These are phyloP conservation scores for Pomatostomus ruficeps DNA, from an alignment of 2,113 vertebrate species.

Conservation along the genomic window DNA sequence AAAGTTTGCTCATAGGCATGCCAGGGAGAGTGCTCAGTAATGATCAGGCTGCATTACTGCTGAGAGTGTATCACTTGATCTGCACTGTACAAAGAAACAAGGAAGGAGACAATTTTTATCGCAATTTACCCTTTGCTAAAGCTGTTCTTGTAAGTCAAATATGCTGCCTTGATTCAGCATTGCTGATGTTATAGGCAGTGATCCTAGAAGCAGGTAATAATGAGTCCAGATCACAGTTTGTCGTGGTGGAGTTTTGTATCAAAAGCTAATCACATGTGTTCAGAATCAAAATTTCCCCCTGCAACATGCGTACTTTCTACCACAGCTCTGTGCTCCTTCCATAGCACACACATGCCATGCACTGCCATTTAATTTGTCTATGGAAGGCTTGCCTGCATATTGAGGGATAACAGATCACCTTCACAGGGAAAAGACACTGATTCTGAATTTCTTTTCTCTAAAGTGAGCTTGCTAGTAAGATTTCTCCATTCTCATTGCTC, in stretches of 20 bases:
- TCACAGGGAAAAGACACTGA: not conserved
- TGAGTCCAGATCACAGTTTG: conserved; percentile 7
- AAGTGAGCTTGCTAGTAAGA: not conserved
- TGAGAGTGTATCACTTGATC: conserved; percentile 55
- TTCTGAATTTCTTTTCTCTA: not conserved
- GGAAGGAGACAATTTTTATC: conserved; percentile 49
- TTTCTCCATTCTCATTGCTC: not conserved
- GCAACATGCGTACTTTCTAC: not conserved
- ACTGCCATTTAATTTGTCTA: not conserved
- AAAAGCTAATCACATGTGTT: not conserved
- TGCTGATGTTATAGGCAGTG: not conserved
- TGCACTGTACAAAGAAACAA: conserved; percentile 38
- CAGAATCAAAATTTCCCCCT: conserved; percentile 11
- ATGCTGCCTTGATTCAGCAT: not conserved
- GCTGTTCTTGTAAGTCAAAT: conserved; percentile 25
- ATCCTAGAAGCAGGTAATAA: conserved; percentile 30
- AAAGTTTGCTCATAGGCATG: conserved; percentile 66
- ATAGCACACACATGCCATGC: not conserved
- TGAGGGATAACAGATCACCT: conserved; percentile 28
- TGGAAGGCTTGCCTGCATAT: not conserved
- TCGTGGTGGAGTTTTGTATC: not conserved
- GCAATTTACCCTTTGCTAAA: conserved; percentile 8
- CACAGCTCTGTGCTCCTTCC: not conserved
- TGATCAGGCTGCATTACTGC: conserved; percentile 52
- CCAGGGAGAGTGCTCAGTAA: conserved; percentile 57